Percentiles rank a stretch among this genome's conserved stretches.
Evolutionary conservation across 2,113 vertebrate species (phyloP).

Genomic region (Carassius gibelio): DNA sequence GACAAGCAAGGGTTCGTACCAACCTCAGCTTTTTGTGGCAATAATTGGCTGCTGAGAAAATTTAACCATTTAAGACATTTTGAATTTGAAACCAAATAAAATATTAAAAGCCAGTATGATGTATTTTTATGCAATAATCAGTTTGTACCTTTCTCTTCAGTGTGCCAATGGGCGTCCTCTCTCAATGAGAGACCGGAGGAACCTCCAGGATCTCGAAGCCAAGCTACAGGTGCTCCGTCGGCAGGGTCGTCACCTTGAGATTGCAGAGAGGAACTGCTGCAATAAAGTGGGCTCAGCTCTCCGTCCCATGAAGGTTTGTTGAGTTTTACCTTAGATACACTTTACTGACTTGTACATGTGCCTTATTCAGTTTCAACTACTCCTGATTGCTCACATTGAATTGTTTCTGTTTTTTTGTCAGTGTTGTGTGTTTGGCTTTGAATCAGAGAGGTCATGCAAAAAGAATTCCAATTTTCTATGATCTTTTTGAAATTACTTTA

Average conservation of each 20-base stretch:
- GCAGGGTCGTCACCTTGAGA: constrained; percentile 86
- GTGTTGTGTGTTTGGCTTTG: background rate
- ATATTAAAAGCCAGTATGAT: background rate
- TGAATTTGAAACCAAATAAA: background rate
- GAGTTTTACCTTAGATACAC: background rate
- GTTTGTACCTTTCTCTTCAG: constrained; percentile 68
- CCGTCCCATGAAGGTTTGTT: constrained; percentile 88
- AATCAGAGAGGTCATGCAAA: background rate
- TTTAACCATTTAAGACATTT: background rate
- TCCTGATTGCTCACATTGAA: background rate
- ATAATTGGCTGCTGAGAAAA: background rate
- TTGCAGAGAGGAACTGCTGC: constrained; percentile 92
- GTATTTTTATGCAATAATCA: background rate
- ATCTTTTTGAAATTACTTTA: background rate
- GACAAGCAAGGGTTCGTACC: background rate
- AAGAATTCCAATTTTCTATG: background rate
- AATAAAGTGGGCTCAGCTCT: constrained; percentile 86
- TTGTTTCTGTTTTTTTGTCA: background rate
- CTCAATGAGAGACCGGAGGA: constrained; percentile 82
- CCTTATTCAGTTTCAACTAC: background rate
- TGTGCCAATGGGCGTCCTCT: constrained; percentile 92
- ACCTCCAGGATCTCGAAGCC: constrained; percentile 87
- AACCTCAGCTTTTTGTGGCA: background rate
- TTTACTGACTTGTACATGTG: constrained; percentile 9
- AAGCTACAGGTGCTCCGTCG: constrained; percentile 84